These are phyloP conservation scores for Anoplophora glabripennis DNA, from an alignment of 1,140 invertebrate species.

Conservation along the genomic window DNA sequence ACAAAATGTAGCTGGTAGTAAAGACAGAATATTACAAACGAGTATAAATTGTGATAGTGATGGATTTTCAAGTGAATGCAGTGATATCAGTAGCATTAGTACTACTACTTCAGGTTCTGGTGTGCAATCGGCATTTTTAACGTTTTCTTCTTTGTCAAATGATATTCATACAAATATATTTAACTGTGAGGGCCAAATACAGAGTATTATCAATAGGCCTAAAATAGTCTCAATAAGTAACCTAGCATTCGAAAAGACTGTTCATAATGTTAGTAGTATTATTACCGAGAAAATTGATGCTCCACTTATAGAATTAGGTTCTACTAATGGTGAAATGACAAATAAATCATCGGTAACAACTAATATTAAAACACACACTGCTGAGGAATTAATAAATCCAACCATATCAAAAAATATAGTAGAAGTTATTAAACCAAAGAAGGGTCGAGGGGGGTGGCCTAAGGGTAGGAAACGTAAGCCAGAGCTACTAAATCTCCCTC, in stretches of 20 bases:
- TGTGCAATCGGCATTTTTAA: constrained; percentile 24
- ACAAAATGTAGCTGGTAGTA: constrained; percentile 27
- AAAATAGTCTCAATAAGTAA: background rate
- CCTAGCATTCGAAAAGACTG: too few species aligned
- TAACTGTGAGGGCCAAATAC: constrained; percentile 3
- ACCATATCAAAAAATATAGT: constrained; percentile 4
- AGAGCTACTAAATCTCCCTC: constrained; percentile 52
- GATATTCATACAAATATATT: constrained; percentile 21
- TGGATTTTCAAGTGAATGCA: constrained; percentile 47
- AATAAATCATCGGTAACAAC: background rate
- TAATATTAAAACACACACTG: constrained; percentile 4
- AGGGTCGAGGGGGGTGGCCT: constrained; percentile 60
- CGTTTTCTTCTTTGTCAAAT: constrained; percentile 21
- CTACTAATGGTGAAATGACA: too few species aligned
- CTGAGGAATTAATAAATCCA: background rate
- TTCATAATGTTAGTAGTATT: too few species aligned
- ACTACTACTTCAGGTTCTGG: constrained; percentile 26
- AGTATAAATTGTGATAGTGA: constrained; percentile 41
- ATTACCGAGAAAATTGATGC: too few species aligned
- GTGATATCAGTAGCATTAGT: constrained; percentile 35
- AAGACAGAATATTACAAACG: constrained; percentile 6
- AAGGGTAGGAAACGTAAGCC: constrained; percentile 61
- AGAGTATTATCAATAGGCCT: constrained; percentile 2
- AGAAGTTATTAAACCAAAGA: constrained; percentile 39
- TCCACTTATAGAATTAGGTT: too few species aligned